Conservation (phyloP, 2,888 invertebrate genomes). For the Dorcus parallelipipedus region DNA sequence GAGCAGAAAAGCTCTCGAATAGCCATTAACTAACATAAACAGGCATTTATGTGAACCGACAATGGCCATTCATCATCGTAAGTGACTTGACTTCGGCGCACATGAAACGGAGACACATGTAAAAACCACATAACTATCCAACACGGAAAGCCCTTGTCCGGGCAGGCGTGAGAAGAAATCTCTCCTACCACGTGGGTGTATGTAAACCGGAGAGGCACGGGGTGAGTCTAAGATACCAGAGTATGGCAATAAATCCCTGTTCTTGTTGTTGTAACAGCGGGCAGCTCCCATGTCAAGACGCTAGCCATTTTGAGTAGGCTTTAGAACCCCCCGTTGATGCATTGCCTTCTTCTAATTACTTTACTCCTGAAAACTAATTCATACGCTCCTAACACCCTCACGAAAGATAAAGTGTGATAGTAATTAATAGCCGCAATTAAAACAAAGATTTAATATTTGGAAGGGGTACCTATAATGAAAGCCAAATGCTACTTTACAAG, state of each 20-base stretch:
- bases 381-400: constrained; percentile 29
- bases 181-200: constrained; percentile 38
- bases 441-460: constrained; percentile 48
- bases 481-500: constrained; percentile 22
- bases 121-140: constrained; percentile 29
- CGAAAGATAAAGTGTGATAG: constrained; percentile 42
- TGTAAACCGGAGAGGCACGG: constrained; percentile 35
- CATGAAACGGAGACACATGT: constrained; percentile 36
- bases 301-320: constrained; percentile 38
- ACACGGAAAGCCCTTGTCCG: constrained; percentile 24
- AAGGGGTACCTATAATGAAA: constrained; percentile 31
- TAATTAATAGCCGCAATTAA: constrained; percentile 48
- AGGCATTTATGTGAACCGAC: constrained; percentile 34
- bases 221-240: constrained; percentile 31
- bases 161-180: constrained; percentile 37
- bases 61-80: constrained; percentile 37
- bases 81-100: constrained; percentile 40
- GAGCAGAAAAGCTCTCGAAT: constrained; percentile 22
- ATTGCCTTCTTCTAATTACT: constrained; percentile 43
- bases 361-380: constrained; percentile 45
- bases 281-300: constrained; percentile 34
- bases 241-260: constrained; percentile 37
- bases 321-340: constrained; percentile 34
- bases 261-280: constrained; percentile 42
- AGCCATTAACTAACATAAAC: constrained; percentile 35